A percentile compares a stretch with the other conserved stretches of the same genome.
phyloP scores from a whole-genome alignment of 2,113 vertebrate genomes.

The Motacilla alba region DNA sequence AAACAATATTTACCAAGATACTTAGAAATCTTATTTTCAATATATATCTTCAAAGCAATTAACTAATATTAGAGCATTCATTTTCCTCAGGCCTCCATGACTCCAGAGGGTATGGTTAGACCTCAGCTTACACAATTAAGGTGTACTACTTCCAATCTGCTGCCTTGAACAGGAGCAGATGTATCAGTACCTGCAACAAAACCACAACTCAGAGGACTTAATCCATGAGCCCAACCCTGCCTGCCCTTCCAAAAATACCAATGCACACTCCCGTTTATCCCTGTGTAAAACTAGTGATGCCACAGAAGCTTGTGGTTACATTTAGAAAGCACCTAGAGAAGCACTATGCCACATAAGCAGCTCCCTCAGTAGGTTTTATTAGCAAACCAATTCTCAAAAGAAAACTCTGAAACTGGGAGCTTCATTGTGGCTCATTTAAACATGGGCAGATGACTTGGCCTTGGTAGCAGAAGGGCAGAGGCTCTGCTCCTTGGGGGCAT shows the following conservation, averaged over 20 bases:
- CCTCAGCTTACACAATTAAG: background rate
- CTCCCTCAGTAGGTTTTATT: background rate
- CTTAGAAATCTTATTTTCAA: background rate
- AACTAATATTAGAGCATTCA: slow-evolving; percentile 52
- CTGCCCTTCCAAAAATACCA: background rate
- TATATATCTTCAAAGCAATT: slow-evolving; percentile 42
- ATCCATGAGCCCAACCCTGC: background rate
- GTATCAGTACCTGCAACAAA: background rate
- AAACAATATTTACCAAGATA: slow-evolving; percentile 36
- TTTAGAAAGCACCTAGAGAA: background rate
- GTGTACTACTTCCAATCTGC: background rate
- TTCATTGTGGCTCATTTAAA: background rate
- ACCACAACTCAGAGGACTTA: background rate
- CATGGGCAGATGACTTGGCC: accelerated
- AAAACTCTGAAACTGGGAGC: background rate
- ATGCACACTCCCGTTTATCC: background rate
- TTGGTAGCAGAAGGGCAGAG: accelerated
- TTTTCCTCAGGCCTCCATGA: background rate
- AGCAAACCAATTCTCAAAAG: background rate
- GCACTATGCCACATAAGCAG: background rate
- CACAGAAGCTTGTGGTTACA: accelerated
- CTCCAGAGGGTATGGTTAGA: background rate
- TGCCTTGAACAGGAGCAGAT: background rate
- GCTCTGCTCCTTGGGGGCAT: accelerated
- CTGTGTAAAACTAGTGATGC: background rate